Evolutionary conservation across 2,113 vertebrate species (phyloP), one percentile per base, ranked within the genome.

Genomic region (Varanus komodoensis): DNA sequence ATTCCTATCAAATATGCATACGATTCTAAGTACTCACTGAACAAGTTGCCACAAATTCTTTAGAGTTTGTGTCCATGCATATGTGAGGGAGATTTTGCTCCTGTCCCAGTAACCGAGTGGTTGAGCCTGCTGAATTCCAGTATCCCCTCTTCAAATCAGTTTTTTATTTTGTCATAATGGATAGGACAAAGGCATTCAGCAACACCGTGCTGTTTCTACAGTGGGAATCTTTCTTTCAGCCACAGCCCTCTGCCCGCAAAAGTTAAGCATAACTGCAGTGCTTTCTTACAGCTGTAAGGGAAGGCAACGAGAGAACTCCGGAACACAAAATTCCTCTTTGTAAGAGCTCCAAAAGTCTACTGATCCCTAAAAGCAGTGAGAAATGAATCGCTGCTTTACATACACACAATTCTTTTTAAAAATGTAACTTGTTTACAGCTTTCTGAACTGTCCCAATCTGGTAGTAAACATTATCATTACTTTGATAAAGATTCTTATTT

Each of bases 401-500:
- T 32, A 32, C 25, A 78, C 7, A 57, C 9, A 73, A n/a, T 25
- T 71, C 1, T 77, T 93, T 87, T 81, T 8, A n/a, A 12, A 17
- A 44, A 75, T 87, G 74, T 83, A 80, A 85, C 67, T 44, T 68
- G 90, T 92, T 85, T 15, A 84, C 2, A 19, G 82, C 74, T 8
- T 9, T 4, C 7, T 84, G 82, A 90, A 25, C 57, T 78, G 78
- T 34, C 68, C 1, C 44, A 14, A 64, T 57, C 29, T 29, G 32
- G 7, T 89, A 88, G 68, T 1, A 9, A 92, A 50, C 11, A 8
- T 4, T 2, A 61, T 89, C 78, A n/a, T 57, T 64, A 21, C 50
- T 77, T 77, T 25, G 19, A 57, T 38, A 89, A 34, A 87, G 27
- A 73, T 64, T 77, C 64, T 73, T 9, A 87, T 91, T 95, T 90